Evolutionary conservation across 2,113 vertebrate genomes (phyloP), one percentile per base, ranked within the genome.

Genomic region (Apteryx mantelli): DNA sequence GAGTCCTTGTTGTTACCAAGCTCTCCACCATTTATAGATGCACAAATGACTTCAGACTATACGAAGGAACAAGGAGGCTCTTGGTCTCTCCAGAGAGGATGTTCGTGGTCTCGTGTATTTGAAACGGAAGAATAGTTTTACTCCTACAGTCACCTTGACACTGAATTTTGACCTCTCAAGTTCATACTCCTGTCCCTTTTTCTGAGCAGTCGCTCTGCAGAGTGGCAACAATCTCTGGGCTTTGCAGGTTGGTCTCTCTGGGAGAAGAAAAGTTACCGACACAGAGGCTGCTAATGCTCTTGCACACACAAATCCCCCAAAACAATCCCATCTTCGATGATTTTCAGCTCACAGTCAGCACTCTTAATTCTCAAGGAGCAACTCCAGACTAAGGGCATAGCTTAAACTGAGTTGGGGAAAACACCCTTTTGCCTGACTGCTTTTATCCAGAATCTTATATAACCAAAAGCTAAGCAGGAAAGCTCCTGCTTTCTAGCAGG

Each of bases 141-240:
- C 48, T 66, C 71, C 87, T 66, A 13, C 53, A 91, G 68, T 88
- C 90, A 91, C 88, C 95, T 93, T 94, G 82, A 88, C 85, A 70
- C 18, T 58, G 66, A 86, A 96, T 88, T 91, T 90, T 71, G 88
- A 34, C 32, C 71, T 88, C 92, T 86, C 66, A 50, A 16, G 64
- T 82, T 94, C 75, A 46, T 32, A 20, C 7, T 36, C 7, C 44
- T 40, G 20, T 78, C 63, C 83, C 21, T 52, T 89, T 95, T 81
- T 28, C 88, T 66, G 42, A 90, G 40, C 30, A 73, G 21, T 25
- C 34, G 80, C 75, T 80, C 65, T 34, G 86, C 82, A 90, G 40
- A 83, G 68, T 0, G 52, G 44, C 40, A 88, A 86, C 85, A 94
- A 74, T 71, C 88, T 71, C 64, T 75, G 68, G 86, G 86, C 69